Evolutionary conservation across 2,888 invertebrate species (phyloP).

Genomic region (Schizaphis graminum): DNA sequence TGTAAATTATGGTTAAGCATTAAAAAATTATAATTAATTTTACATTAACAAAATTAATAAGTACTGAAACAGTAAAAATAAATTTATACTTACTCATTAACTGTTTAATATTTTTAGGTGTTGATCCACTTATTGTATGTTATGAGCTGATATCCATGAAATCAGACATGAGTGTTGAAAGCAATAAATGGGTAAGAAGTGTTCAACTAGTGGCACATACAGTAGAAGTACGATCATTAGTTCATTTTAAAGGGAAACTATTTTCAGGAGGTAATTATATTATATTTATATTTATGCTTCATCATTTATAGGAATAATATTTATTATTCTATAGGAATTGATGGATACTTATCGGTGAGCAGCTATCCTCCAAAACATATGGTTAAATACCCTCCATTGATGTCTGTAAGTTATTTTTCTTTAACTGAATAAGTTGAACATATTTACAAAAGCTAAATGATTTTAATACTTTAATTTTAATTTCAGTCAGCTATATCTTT

Average conservation of each 20-base stretch:
- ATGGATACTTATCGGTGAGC: slow-evolving; percentile 83
- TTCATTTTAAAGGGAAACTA: slow-evolving; percentile 72
- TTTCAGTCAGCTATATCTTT: slow-evolving; percentile 67
- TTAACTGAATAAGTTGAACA: background rate
- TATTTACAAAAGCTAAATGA: background rate
- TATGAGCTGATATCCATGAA: slow-evolving; percentile 78
- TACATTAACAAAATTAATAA: background rate
- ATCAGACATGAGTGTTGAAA: slow-evolving; percentile 69
- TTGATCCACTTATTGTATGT: slow-evolving; percentile 84
- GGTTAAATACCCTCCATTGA: slow-evolving; percentile 81
- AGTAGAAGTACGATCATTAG: slow-evolving; percentile 75
- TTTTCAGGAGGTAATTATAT: slow-evolving; percentile 78
- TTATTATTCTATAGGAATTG: slow-evolving; percentile 73
- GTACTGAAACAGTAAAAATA: background rate
- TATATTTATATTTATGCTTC: background rate
- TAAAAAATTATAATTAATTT: background rate
- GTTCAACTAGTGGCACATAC: slow-evolving; percentile 85
- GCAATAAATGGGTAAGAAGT: slow-evolving; percentile 86
- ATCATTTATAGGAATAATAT: background rate
- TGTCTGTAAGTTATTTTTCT: slow-evolving; percentile 72
- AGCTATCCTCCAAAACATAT: slow-evolving; percentile 78
- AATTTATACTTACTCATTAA: background rate
- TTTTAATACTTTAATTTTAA: background rate
- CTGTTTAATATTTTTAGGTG: slow-evolving; percentile 77
- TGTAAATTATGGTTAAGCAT: background rate